Evolutionary conservation across 2,113 vertebrate genomes (phyloP).

Genomic region (Rhabdornis inornatus): DNA sequence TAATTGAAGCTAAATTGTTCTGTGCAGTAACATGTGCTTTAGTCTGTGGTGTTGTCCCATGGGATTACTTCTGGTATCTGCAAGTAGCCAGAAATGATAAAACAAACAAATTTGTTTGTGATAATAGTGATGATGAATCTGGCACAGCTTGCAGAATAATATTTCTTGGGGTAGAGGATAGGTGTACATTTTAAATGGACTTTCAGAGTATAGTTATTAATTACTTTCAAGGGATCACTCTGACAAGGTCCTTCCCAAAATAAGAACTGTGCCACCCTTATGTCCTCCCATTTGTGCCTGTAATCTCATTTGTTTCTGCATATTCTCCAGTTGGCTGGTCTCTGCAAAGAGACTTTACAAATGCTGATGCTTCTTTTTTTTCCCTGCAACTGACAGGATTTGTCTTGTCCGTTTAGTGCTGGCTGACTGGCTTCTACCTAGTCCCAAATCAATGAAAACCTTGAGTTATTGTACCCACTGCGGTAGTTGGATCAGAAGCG

Average conservation of each 20-base stretch:
- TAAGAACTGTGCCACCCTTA: neutral
- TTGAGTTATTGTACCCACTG: neutral
- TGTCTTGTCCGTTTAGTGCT: neutral
- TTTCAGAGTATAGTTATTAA: neutral
- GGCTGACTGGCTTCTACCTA: neutral
- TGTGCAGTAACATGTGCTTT: neutral
- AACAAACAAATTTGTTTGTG: neutral
- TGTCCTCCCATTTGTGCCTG: neutral
- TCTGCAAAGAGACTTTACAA: neutral
- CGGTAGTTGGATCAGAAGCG: rapidly evolving
- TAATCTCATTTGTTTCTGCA: neutral
- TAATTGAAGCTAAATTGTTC: neutral
- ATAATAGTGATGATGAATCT: neutral
- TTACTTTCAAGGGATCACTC: neutral
- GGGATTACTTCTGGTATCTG: neutral
- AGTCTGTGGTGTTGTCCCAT: neutral
- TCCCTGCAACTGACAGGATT: neutral
- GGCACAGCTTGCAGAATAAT: neutral
- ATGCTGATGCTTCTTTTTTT: neutral
- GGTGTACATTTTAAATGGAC: neutral
- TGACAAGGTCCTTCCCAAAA: neutral
- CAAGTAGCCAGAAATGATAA: neutral
- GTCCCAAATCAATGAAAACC: neutral
- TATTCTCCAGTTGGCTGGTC: neutral
- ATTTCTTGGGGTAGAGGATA: neutral